phyloP scores from a whole-genome alignment of 2,888 invertebrate species.

The Cremastinae sp. region DNA sequence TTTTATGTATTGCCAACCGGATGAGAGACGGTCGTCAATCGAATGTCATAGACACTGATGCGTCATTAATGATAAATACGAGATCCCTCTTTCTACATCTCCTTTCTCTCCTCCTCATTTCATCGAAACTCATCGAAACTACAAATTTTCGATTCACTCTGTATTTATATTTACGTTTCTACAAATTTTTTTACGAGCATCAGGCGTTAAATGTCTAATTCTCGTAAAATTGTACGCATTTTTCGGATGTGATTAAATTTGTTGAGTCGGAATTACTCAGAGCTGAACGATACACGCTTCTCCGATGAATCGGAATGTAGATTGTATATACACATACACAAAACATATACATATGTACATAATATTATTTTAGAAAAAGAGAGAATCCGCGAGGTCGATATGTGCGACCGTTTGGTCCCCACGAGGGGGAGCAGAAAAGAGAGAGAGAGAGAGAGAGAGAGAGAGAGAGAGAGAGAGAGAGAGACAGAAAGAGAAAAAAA shows the following conservation, averaged over 20 bases:
- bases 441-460: constrained; percentile 4
- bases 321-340: too few species aligned
- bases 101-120: neutral
- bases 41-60: constrained; percentile 43
- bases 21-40: constrained; percentile 53
- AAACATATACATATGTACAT: constrained; percentile 26
- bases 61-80: constrained; percentile 6
- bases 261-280: too few species aligned
- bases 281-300: too few species aligned
- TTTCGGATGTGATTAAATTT: too few species aligned
- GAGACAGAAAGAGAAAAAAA: neutral
- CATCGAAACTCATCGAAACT: neutral
- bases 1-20: constrained; percentile 40
- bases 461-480: too few species aligned
- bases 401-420: constrained; percentile 41
- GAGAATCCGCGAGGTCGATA: constrained; percentile 56
- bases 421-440: constrained; percentile 31
- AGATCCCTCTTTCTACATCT: neutral
- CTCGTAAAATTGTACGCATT: too few species aligned
- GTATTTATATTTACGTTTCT: too few species aligned
- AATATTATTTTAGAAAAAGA: constrained; percentile 49
- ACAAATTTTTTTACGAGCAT: too few species aligned
- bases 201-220: too few species aligned
- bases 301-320: too few species aligned
- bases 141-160: constrained; percentile 6